These are phyloP conservation scores for Pungitius pungitius DNA, from an alignment of 2,113 vertebrate genomes.

Conservation along the genomic window DNA sequence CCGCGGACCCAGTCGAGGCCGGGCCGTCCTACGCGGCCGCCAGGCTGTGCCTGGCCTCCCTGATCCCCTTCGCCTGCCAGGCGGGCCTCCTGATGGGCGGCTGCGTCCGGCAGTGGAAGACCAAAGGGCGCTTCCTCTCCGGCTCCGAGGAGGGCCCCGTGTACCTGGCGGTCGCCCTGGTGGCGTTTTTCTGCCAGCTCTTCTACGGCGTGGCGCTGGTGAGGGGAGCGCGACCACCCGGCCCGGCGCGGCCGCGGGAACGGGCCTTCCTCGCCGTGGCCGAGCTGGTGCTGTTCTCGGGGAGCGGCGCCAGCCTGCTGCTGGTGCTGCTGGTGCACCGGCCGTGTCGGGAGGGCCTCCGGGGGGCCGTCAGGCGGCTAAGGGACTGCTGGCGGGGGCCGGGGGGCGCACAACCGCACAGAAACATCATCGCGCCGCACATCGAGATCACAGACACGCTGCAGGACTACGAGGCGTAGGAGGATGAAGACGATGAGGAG, in stretches of 20 bases:
- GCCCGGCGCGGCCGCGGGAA: slow-evolving; percentile 41
- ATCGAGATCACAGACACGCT: slow-evolving; percentile 73
- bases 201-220: slow-evolving; percentile 78
- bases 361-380: slow-evolving; percentile 46
- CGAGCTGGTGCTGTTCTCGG: slow-evolving; percentile 80
- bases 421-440: slow-evolving; percentile 72
- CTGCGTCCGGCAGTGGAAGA: slow-evolving; percentile 40
- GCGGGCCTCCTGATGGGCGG: slow-evolving; percentile 59
- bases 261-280: slow-evolving; percentile 77
- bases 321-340: slow-evolving; percentile 73
- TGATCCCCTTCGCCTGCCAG: slow-evolving; percentile 71
- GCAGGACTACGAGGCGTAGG: slow-evolving; percentile 61
- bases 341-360: slow-evolving; percentile 68
- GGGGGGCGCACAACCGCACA: slow-evolving; percentile 59
- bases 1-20: slow-evolving; percentile 70
- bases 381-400: slow-evolving; percentile 55
- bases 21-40: slow-evolving; percentile 75
- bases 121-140: slow-evolving; percentile 54
- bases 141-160: slow-evolving; percentile 28
- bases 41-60: slow-evolving; percentile 80
- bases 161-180: slow-evolving; percentile 32
- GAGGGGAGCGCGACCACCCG: slow-evolving; percentile 54
- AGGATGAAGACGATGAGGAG: not conserved
- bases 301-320: slow-evolving; percentile 76
- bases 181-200: slow-evolving; percentile 66